Evolutionary conservation across 2,113 vertebrate species (phyloP), one percentile per base, ranked within the genome.

Genomic region (Psephotus haematonotus): DNA sequence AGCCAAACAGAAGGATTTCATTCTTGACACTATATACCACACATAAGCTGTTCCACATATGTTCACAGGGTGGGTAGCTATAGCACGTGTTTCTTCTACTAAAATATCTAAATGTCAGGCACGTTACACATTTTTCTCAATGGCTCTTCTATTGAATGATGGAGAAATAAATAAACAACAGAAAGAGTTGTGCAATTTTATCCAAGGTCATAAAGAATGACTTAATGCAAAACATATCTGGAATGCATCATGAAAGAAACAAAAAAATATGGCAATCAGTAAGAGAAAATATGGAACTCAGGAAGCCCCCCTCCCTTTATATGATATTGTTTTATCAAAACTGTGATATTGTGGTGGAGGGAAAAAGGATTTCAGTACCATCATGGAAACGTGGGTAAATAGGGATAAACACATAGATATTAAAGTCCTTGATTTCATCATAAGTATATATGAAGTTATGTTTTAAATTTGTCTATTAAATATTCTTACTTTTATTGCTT

Each of bases 31-130:
- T 90, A 10, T n/a, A 89, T 78, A 76, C 57, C 64, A 63, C 88
- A 94, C 65, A 88, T 93, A 95, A 76, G 79, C 83, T 92, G 90
- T 25, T 96, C 47, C 62, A 77, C 95, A 96, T 95, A 96, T 95
- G 94, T 90, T 95, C 57, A 10, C 59, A 86, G 82, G 53, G 52
- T 65, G 84, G 64, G 69, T 63, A 88, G 47, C 11, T 90, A 23
- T 4, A 95, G 29, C 82, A 86, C 76, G 24, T 60, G 35, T 0
- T 83, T 93, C 80, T 95, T 79, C 50, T 62, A 3, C 43, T 33
- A 6, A 43, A 50, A 44, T 76, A 88, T 86, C 65, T 90, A 92
- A 92, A 95, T 95, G 69, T 93, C 92, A 90, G 37, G 6, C 15
- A 49, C 16, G 13, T 57, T 86, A 60, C 15, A 25, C 19, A 19